phyloP scores from a whole-genome alignment of 2,888 invertebrate genomes.

The Litoditis marina region DNA sequence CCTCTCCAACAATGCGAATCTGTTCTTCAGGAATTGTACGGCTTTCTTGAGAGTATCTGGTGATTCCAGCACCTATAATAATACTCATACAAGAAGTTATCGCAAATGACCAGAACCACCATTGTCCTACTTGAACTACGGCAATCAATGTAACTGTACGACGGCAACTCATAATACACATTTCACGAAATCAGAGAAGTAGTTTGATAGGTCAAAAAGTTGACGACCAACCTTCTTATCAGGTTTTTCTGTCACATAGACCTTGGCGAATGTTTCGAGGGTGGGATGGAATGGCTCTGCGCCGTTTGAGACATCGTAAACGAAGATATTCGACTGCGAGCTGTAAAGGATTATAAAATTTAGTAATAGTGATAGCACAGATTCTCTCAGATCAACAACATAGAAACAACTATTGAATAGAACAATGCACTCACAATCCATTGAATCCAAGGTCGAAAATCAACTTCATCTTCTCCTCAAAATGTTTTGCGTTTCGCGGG shows the following conservation, averaged over 20 bases:
- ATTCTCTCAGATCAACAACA: constrained; percentile 24
- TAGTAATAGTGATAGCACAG: constrained; percentile 16
- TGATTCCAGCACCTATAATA: neutral
- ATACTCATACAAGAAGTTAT: too few relatives aligned
- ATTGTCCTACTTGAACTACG: too few relatives aligned
- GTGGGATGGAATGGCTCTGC: neutral
- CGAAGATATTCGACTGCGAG: neutral
- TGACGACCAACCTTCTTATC: constrained; percentile 17
- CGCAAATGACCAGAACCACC: too few relatives aligned
- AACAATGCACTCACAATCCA: constrained; percentile 1
- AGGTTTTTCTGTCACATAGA: constrained; percentile 27
- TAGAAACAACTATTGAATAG: constrained; percentile 22
- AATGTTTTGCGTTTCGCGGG: constrained; percentile 28
- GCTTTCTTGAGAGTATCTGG: constrained; percentile 19
- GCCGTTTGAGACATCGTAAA: neutral
- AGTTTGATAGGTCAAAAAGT: too few relatives aligned
- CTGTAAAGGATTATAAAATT: neutral
- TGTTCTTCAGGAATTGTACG: constrained; percentile 23
- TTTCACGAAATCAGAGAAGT: too few relatives aligned
- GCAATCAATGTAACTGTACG: too few relatives aligned
- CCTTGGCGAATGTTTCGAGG: constrained; percentile 28
- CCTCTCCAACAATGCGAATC: constrained; percentile 20
- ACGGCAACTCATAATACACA: too few relatives aligned
- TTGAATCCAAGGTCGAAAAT: constrained; percentile 20
- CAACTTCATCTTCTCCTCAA: constrained; percentile 17